Evolutionary conservation across 1,140 invertebrate genomes (phyloP).

Genomic region (Heliothis virescens): DNA sequence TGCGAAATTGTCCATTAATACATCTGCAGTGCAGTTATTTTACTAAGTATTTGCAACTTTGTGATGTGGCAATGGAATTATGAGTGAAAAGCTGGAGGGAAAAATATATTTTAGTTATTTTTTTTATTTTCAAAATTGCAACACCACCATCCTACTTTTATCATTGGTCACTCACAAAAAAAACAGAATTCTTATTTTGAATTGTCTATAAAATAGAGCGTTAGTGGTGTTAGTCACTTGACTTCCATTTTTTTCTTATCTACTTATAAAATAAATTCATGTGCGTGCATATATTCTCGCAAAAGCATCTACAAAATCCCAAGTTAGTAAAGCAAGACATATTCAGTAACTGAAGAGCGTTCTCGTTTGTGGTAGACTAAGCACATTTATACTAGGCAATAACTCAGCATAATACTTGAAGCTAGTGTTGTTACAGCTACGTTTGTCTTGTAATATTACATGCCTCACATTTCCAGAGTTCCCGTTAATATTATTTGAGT

Average conservation of each 20-base stretch:
- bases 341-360: neutral
- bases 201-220: too few relatives aligned
- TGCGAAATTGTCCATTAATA: slow-evolving; percentile 1
- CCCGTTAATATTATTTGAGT: neutral
- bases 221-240: too few relatives aligned
- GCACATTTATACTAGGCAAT: slow-evolving; percentile 1
- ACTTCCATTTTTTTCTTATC: too few relatives aligned
- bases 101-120: neutral
- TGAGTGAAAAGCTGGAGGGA: neutral
- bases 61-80: neutral
- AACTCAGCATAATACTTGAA: neutral
- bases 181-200: neutral
- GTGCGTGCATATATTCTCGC: too few relatives aligned
- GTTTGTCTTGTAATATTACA: slow-evolving; percentile 18
- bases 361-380: neutral
- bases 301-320: neutral
- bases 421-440: neutral
- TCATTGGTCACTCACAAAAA: neutral
- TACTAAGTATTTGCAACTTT: slow-evolving; percentile 13
- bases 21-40: slow-evolving; percentile 15
- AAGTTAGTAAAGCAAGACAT: neutral
- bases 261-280: too few relatives aligned
- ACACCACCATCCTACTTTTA: neutral
- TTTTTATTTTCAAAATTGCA: too few relatives aligned
- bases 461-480: slow-evolving; percentile 3